Conservation (phyloP, 2,797 vertebrate genomes). For the Cuculus canorus region DNA sequence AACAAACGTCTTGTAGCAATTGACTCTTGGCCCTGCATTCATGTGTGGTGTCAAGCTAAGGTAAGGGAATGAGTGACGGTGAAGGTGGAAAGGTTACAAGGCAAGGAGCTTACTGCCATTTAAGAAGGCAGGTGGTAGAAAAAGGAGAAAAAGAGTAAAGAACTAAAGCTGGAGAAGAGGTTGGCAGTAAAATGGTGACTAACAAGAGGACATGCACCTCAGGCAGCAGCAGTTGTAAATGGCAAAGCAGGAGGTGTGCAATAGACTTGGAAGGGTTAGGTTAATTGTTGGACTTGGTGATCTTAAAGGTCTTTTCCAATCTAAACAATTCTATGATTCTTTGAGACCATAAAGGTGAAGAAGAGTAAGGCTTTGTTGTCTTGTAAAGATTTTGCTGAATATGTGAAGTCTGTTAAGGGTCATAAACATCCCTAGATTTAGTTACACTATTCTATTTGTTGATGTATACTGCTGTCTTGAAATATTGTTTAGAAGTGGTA, state of each 20-base stretch:
- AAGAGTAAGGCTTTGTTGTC: background rate
- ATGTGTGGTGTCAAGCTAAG: background rate
- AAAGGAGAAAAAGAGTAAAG: background rate
- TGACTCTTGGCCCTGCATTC: background rate
- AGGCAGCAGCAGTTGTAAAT: background rate
- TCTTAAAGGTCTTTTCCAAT: no score
- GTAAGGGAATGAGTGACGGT: background rate
- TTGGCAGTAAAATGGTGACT: background rate
- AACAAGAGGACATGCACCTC: background rate
- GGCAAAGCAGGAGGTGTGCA: background rate
- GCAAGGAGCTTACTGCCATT: background rate
- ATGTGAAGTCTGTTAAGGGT: background rate
- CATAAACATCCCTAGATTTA: background rate
- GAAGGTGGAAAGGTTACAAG: background rate
- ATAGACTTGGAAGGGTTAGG: background rate
- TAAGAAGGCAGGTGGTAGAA: background rate
- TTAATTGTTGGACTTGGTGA: no score
- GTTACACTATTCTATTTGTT: background rate
- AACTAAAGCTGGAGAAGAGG: background rate
- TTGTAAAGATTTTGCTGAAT: background rate
- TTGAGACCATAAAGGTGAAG: background rate
- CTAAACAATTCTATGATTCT: no score
- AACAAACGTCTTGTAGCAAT: background rate
- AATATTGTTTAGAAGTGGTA: background rate
- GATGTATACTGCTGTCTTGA: background rate